Base-by-base conservation (phyloP, 2,888 invertebrate genomes). In the Dolichopus griseipennis region DNA sequence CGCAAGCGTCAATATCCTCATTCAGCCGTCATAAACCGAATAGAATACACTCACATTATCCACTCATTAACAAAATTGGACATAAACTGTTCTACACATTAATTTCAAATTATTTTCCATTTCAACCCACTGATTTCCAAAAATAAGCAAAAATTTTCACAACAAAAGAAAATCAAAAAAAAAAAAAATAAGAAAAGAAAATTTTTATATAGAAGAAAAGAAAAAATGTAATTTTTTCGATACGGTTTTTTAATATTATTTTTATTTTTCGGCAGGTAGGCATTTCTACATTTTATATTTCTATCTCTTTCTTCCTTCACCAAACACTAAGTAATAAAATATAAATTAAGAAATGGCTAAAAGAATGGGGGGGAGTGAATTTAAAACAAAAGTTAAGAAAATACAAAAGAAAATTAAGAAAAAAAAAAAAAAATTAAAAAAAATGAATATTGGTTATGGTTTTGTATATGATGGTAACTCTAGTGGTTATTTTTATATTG, bases 51-150 rank as follows among this genome's bases (percentile, higher is more conserved):
- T 7, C 8, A 15, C 15, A 12, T 5, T n/a, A n/a, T 41, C 3
- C 12, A 41, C n/a, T n/a, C n/a, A n/a, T n/a, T n/a, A 41, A 15
- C 3, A 41, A 41, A 41, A 12, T 2, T 41, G 5, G 52, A 52
- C 52, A 15, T 12, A 52, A 52, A 52, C 52, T 52, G 15, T 52
- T 52, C 15, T 18, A 9, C 9, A 1, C 52, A 52, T 41, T 41
- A 2, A 41, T 52, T 9, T 2, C 37, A 34, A 7, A 34, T 7
- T 34, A 10, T 52, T 52, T 52, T 52, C 52, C 6, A 52, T 52
- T 52, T 52, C 52, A 52, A 52, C 52, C 52, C 52, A 52, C 52
- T 52, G 52, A 52, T 52, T 52, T 52, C 15, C 41, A 41, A 41
- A 52, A 52, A 18, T 18, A 52, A 52, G n/a, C 52, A 18, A 52